Base-by-base conservation (phyloP, 2,113 vertebrate genomes). In the Cyprinodon tularosa region DNA sequence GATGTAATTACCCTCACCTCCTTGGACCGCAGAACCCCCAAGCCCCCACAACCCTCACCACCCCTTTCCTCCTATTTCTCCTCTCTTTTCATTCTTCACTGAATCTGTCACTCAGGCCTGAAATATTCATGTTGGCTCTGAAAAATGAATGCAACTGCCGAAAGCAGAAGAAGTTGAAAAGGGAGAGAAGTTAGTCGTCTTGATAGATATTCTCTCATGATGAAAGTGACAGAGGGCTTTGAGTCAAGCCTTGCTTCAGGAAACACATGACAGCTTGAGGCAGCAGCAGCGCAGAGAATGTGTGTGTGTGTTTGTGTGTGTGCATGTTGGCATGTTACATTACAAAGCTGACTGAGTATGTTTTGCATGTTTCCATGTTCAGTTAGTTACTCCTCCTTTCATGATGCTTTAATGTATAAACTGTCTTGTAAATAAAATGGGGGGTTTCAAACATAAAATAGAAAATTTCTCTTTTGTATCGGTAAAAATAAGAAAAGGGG, bases 81-180 rank as follows among this genome's bases (percentile, higher is more conserved):
- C 87, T 76, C 70, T 77, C 78, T 85, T 86, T 89, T 89, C 87
- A 90, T 89, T 92, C 88, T 91, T 89, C 90, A 90, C 83, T 91
- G 83, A 81, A 89, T 90, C 90, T 87, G 89, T 93, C 92, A 91
- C 88, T 91, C 91, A 91, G 83, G 62, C 59, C 76, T 93, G 76
- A 92, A 93, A 92, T 93, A 93, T 93, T 93, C 84, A 93, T 93
- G 86, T 39, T 1, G 4, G 65, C 71, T 84, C 90, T 92, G 89
- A 92, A 93, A 93, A 91, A 93, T 93, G 90, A 87, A 93, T 93
- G 88, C 83, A 73, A 90, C 86, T 84, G 86, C 91, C 63, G 69
- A 91, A 92, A 90, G 80, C 75, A 90, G 85, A 80, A 88, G 86
- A 89, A 88, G 83, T 90, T 89, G 85, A 88, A 86, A 89, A 75